Evolutionary conservation across 1,140 invertebrate species (phyloP).

Genomic region (Achroia grisella): DNA sequence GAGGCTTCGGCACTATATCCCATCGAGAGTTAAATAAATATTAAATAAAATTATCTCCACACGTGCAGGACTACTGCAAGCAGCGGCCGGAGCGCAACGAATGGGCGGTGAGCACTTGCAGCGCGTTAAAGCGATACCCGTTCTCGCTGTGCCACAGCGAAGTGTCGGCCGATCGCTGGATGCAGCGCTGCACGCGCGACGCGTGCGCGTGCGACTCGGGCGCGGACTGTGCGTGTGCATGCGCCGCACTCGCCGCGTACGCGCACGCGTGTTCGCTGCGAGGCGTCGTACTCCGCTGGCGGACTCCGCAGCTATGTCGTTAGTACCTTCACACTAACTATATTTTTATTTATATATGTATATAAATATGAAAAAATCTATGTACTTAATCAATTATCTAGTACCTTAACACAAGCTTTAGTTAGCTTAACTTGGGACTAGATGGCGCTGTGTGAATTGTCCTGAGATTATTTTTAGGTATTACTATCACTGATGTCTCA

Average conservation of each 20-base stretch:
- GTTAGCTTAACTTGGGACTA: no score
- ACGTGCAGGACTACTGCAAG: slow-evolving; percentile 79
- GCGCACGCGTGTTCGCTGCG: slow-evolving; percentile 85
- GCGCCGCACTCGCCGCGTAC: slow-evolving; percentile 90
- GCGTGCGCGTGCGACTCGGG: slow-evolving; percentile 91
- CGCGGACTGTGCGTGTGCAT: slow-evolving; percentile 92
- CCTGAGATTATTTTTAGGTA: no score
- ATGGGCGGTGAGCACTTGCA: slow-evolving; percentile 86
- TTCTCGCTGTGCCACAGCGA: slow-evolving; percentile 87
- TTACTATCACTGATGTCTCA: no score
- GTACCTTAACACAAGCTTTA: no score
- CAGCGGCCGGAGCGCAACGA: slow-evolving; percentile 82
- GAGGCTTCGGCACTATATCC: background rate
- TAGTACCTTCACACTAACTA: slow-evolving; percentile 73
- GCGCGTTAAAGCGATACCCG: slow-evolving; percentile 80
- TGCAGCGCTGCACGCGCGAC: slow-evolving; percentile 84
- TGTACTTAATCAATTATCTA: no score
- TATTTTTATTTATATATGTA: background rate
- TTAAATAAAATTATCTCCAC: background rate
- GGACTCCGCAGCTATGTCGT: slow-evolving; percentile 88
- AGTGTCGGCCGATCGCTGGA: slow-evolving; percentile 81
- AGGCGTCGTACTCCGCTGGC: slow-evolving; percentile 85
- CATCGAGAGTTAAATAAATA: background rate
- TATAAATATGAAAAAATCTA: no score
- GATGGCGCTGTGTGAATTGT: no score